Conservation (phyloP, 2,888 invertebrate genomes). For the Heliconius ismenius region DNA sequence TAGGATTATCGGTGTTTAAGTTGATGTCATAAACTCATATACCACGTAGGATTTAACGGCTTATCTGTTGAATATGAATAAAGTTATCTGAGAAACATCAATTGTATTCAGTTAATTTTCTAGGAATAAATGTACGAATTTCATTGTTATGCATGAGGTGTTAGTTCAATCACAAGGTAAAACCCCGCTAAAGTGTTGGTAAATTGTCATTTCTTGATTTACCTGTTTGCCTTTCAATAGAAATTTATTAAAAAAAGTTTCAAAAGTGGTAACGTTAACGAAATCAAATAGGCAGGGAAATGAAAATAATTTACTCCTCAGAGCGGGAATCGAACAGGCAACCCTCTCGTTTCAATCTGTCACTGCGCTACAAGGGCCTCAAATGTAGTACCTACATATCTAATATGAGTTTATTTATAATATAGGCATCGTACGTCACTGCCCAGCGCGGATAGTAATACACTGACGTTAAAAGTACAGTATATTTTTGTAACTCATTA, state of each 20-base stretch:
- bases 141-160: slow-evolving; percentile 10
- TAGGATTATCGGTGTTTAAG: slow-evolving; percentile 49
- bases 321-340: too few relatives aligned
- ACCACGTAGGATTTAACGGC: slow-evolving; percentile 26
- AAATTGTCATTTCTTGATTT: neutral
- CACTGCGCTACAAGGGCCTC: neutral
- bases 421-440: slow-evolving; percentile 30
- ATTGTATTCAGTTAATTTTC: slow-evolving; percentile 13
- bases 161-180: neutral
- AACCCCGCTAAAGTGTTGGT: neutral
- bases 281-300: too few relatives aligned
- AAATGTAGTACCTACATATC: neutral
- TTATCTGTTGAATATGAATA: slow-evolving; percentile 7
- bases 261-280: too few relatives aligned
- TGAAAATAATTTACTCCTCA: too few relatives aligned
- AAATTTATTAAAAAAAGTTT: too few relatives aligned
- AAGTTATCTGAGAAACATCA: slow-evolving; percentile 4
- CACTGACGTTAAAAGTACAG: slow-evolving; percentile 41
- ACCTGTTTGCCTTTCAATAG: neutral
- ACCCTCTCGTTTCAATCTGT: neutral
- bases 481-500: slow-evolving; percentile 39
- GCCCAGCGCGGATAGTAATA: slow-evolving; percentile 28
- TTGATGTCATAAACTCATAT: slow-evolving; percentile 43
- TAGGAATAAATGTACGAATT: slow-evolving; percentile 15
- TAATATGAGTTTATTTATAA: neutral